phyloP scores from a whole-genome alignment of 2,113 vertebrate species.

The Falcunculus frontatus region DNA sequence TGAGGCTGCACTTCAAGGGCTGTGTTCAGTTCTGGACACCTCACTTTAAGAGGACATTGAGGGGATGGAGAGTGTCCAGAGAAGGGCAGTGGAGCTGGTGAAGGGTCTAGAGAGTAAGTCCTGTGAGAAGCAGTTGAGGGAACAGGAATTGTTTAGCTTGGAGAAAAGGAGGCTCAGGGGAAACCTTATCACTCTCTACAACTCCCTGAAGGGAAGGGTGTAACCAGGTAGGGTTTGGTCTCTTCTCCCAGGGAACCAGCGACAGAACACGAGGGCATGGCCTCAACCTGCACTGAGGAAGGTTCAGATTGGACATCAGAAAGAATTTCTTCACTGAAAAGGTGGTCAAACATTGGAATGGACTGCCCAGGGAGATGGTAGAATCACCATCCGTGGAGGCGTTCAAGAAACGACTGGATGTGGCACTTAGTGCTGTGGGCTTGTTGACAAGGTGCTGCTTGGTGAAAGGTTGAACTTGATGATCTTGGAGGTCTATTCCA shows the following conservation, averaged over 20 bases:
- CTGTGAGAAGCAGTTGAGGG: neutral
- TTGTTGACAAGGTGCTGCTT: neutral
- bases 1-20: neutral
- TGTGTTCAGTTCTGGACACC: neutral
- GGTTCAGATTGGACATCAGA: too few species aligned
- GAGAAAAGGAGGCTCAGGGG: neutral
- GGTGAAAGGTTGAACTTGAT: fast-evolving
- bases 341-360: neutral
- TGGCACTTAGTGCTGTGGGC: neutral
- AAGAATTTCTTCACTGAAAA: neutral
- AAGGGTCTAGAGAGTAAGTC: neutral
- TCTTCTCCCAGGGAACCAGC: neutral
- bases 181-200: neutral
- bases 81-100: neutral
- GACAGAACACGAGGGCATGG: too few species aligned
- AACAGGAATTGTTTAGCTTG: neutral
- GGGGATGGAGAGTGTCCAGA: neutral
- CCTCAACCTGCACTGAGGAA: neutral
- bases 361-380: neutral
- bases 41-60: too few species aligned
- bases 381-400: neutral
- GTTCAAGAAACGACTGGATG: neutral
- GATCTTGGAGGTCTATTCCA: neutral
- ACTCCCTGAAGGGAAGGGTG: too few species aligned
- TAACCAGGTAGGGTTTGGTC: neutral